Evolutionary conservation across 2,113 vertebrate species (phyloP).

Genomic region (pig (Sus scrofa)): T2T-Sscrofa CM000813.6:24181001-24181500

Average conservation of each 20-base stretch:
- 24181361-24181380: background rate
- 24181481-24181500: background rate
- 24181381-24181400: background rate
- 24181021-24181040: background rate
- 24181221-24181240: background rate
- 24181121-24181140: background rate
- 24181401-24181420: background rate
- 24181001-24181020: conserved; percentile 24
- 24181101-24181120: background rate
- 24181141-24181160: background rate
- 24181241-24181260: background rate
- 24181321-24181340: background rate
- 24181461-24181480: background rate
- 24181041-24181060: background rate
- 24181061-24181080: background rate
- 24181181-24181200: background rate
- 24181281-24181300: background rate
- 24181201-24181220: background rate
- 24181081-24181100: background rate
- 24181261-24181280: background rate
- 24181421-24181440: background rate
- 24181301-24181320: background rate
- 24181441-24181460: background rate
- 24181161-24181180: background rate
- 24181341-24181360: background rate